Percentiles rank a stretch among this genome's conserved stretches.
phyloP scores from a whole-genome alignment of 2,113 vertebrate genomes.

The Copsychus sechellarum region DNA sequence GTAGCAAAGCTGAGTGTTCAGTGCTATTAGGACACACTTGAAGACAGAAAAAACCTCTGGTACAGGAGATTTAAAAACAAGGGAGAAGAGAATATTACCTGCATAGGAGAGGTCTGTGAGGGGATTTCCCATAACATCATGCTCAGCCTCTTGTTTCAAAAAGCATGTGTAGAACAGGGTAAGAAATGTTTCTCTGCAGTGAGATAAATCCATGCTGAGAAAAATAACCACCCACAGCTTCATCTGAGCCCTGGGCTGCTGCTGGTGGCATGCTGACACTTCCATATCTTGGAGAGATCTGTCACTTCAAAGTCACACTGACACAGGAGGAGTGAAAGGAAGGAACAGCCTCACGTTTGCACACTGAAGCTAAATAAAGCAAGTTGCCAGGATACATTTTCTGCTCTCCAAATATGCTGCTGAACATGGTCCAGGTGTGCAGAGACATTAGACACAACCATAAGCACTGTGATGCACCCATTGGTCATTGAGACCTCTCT shows the following conservation, averaged over 20 bases:
- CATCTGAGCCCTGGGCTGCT: background rate
- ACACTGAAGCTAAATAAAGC: slow-evolving; percentile 19
- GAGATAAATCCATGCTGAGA: background rate
- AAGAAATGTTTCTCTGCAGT: background rate
- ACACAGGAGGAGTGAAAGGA: slow-evolving; percentile 3
- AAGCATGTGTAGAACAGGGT: background rate
- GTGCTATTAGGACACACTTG: background rate
- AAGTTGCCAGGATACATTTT: slow-evolving; percentile 17
- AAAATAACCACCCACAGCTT: slow-evolving; percentile 20
- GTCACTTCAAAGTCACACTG: slow-evolving; percentile 18
- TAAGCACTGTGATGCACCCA: background rate
- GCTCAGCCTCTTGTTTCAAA: background rate
- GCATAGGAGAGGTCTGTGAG: background rate
- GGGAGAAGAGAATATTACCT: background rate
- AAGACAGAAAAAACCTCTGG: background rate
- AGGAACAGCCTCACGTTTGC: slow-evolving; percentile 6
- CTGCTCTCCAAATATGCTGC: background rate
- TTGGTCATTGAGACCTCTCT: background rate
- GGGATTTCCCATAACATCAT: background rate
- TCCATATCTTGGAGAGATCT: background rate
- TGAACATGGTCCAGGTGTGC: background rate
- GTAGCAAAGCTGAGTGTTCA: background rate
- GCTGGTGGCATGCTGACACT: background rate
- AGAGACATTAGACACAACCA: background rate
- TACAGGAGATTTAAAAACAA: background rate